phyloP scores from a whole-genome alignment of 2,113 vertebrate species.

The Dolichallabes microphthalmus region DNA sequence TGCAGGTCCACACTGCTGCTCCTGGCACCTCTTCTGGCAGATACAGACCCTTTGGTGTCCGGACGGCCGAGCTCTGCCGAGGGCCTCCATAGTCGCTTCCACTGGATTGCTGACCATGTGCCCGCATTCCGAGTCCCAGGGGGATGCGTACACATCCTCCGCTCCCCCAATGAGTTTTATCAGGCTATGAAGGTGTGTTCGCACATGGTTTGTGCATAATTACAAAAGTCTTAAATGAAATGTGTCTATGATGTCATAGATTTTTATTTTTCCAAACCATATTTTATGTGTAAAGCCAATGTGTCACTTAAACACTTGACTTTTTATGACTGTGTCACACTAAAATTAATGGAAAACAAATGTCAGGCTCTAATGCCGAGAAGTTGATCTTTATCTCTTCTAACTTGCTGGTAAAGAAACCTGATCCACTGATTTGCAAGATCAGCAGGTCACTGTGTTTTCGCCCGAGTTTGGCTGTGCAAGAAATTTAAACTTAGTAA shows the following conservation, averaged over 20 bases:
- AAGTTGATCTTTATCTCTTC: neutral
- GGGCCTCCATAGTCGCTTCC: constrained; percentile 76
- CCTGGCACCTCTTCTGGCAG: constrained; percentile 83
- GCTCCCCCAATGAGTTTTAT: constrained; percentile 88
- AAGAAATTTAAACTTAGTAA: neutral
- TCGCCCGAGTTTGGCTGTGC: neutral
- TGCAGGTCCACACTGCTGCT: constrained; percentile 89
- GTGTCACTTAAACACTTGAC: neutral
- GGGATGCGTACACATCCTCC: constrained; percentile 79
- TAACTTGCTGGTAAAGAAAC: neutral
- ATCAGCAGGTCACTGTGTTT: neutral
- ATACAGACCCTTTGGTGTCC: constrained; percentile 70
- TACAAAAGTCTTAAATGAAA: neutral
- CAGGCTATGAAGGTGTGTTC: constrained; percentile 86
- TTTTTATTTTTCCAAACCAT: neutral
- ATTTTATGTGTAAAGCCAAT: neutral
- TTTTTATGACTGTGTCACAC: neutral
- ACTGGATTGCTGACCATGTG: constrained; percentile 89
- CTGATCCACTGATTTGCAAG: neutral
- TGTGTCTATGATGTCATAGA: neutral
- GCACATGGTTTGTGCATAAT: neutral
- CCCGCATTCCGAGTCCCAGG: constrained; percentile 89
- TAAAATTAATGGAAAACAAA: neutral
- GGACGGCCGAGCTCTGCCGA: constrained; percentile 71
- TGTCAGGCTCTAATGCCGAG: neutral